Conservation (phyloP, 2,113 vertebrate species). For the Eublepharis macularius region DNA sequence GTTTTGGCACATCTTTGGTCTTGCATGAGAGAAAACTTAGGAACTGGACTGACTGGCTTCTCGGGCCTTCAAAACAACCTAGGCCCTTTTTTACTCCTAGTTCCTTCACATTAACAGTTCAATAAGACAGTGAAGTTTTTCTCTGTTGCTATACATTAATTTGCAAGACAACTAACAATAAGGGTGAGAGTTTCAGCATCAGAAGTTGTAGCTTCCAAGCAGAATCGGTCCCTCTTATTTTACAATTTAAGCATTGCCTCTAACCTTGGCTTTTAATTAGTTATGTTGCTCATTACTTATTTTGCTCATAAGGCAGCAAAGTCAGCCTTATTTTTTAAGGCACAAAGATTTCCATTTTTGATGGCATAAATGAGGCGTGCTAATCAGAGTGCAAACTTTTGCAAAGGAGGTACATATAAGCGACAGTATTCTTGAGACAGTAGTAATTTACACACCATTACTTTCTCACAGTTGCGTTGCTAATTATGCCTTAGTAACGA, state of each 20-base stretch:
- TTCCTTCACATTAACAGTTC: not conserved
- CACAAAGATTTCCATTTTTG: slow-evolving; percentile 45
- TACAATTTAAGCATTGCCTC: not conserved
- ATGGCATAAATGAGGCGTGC: slow-evolving; percentile 46
- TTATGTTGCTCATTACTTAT: slow-evolving; percentile 46
- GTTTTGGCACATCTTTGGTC: too few species aligned
- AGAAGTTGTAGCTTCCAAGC: not conserved
- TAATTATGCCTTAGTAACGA: slow-evolving; percentile 49
- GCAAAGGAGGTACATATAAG: slow-evolving; percentile 43
- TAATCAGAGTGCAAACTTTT: slow-evolving; percentile 53
- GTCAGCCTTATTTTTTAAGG: slow-evolving; percentile 38
- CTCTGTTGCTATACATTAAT: not conserved
- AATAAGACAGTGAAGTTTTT: not conserved
- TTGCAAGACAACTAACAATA: not conserved
- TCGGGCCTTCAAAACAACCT: too few species aligned
- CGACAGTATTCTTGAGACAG: slow-evolving; percentile 26
- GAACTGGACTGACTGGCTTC: too few species aligned
- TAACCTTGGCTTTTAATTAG: slow-evolving; percentile 36
- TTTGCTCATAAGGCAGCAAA: slow-evolving; percentile 53
- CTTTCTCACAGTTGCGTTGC: slow-evolving; percentile 52
- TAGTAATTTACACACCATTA: slow-evolving; percentile 51
- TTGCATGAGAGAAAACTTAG: too few species aligned
- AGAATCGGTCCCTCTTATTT: not conserved
- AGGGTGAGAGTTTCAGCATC: not conserved
- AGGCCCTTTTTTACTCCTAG: not conserved